Conservation (phyloP, 2,888 invertebrate genomes). For the Dioctria linearis region DNA sequence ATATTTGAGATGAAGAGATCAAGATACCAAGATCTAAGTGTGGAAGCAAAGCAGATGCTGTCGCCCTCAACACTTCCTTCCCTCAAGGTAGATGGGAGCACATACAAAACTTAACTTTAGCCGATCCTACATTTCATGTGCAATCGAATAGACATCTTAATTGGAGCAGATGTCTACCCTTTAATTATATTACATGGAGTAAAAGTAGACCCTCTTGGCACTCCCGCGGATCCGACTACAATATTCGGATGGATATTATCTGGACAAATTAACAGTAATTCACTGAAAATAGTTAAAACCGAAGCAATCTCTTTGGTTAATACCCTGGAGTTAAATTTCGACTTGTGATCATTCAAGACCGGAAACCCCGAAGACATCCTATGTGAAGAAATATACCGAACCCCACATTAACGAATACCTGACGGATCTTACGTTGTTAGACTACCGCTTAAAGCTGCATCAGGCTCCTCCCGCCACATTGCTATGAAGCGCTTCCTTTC, state of each 20-base stretch:
- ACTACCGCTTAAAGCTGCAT: no score
- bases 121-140: slow-evolving; percentile 48
- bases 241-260: no score
- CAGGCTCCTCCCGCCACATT: no score
- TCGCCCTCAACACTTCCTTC: slow-evolving; percentile 29
- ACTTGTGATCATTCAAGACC: not conserved
- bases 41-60: not conserved
- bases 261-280: not conserved
- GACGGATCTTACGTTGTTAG: no score
- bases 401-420: not conserved
- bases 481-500: no score
- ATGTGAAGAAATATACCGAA: not conserved
- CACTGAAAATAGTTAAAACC: not conserved
- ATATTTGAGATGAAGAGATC: not conserved
- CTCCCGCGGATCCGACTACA: not conserved
- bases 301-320: not conserved
- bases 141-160: slow-evolving; percentile 37
- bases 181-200: slow-evolving; percentile 24
- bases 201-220: not conserved
- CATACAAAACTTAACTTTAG: slow-evolving; percentile 16
- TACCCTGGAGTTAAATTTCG: not conserved
- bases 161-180: not conserved
- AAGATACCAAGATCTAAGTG: not conserved
- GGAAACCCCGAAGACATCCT: no score
- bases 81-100: slow-evolving; percentile 33